Evolutionary conservation across 2,797 vertebrate genomes (phyloP).

Genomic region (Periparus ater): DNA sequence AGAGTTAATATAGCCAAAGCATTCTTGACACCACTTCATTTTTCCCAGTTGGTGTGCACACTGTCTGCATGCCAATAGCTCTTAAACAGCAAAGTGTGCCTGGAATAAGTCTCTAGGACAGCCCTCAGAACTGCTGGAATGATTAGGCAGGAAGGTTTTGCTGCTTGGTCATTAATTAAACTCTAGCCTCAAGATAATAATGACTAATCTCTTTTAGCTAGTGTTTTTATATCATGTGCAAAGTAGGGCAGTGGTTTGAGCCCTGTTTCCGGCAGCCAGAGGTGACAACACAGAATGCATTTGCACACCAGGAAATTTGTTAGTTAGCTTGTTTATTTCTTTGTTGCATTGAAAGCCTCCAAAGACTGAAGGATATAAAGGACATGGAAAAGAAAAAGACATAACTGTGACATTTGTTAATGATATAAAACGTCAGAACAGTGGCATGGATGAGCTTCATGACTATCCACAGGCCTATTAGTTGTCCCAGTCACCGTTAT

Average conservation of each 20-base stretch:
- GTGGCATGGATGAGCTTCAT: neutral
- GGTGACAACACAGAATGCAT: neutral
- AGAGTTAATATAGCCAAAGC: constrained; percentile 8
- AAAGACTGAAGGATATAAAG: neutral
- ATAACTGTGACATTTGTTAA: neutral
- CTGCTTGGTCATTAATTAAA: neutral
- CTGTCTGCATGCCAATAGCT: constrained; percentile 16
- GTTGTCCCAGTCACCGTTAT: neutral
- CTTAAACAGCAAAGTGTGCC: neutral
- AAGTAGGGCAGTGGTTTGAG: neutral
- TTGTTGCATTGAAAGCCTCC: neutral
- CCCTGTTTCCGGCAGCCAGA: neutral
- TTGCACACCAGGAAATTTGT: neutral
- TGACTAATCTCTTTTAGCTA: neutral
- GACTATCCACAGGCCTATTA: neutral
- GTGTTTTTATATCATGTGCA: neutral
- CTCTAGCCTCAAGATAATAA: neutral
- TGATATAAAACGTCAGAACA: neutral
- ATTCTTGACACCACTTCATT: constrained; percentile 14
- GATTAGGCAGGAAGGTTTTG: neutral
- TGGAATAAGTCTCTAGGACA: neutral
- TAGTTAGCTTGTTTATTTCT: neutral
- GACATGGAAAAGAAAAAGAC: neutral
- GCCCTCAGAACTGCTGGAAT: neutral
- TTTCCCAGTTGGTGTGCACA: neutral